Conservation (phyloP, 2,797 vertebrate species). For the Coilia nasus region DNA sequence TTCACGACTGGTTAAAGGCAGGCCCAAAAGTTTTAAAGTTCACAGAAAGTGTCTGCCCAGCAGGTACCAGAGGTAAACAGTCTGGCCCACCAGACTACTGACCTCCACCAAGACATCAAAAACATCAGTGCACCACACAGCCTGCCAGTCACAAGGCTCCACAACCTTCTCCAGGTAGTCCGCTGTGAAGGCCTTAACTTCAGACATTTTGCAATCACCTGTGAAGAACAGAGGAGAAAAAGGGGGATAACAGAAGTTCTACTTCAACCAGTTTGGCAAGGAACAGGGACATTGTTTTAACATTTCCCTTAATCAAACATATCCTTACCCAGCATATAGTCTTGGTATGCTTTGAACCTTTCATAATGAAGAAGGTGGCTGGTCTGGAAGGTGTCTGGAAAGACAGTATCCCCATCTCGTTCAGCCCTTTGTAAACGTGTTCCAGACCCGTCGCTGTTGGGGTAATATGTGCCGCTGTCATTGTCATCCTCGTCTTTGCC, state of each 20-base stretch:
- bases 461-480: conserved; percentile 78
- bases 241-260: not conserved
- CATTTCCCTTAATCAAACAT: not conserved
- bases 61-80: too few relatives aligned
- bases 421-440: conserved; percentile 73
- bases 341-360: conserved; percentile 90
- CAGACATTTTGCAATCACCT: conserved; percentile 96
- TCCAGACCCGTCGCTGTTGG: conserved; percentile 63
- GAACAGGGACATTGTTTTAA: not conserved
- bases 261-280: too few relatives aligned
- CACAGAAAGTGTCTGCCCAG: too few relatives aligned
- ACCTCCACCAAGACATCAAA: conserved; percentile 92
- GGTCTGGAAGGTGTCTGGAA: conserved; percentile 87
- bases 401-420: conserved; percentile 62
- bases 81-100: conserved; percentile 46
- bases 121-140: conserved; percentile 86
- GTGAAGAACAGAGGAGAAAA: conserved; percentile 36
- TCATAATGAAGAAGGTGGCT: conserved; percentile 88
- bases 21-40: too few relatives aligned
- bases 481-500: conserved; percentile 63
- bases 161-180: conserved; percentile 93
- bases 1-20: too few relatives aligned
- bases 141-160: conserved; percentile 89
- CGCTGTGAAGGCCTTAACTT: conserved; percentile 85
- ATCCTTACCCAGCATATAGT: conserved; percentile 88